Evolutionary conservation across 1,140 invertebrate genomes (phyloP).

Genomic region (Platorchestia sp.): DNA sequence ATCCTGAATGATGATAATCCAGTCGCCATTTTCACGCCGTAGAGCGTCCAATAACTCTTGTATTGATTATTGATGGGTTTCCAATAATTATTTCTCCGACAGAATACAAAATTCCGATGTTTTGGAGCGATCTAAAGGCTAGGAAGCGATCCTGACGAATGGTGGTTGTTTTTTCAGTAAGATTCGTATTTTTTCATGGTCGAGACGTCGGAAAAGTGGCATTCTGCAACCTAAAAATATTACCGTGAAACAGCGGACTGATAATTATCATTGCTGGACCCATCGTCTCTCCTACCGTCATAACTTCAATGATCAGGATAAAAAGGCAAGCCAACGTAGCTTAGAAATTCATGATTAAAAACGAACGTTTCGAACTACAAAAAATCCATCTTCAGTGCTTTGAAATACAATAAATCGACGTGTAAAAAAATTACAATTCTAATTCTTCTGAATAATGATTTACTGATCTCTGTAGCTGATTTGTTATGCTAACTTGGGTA

Average conservation of each 20-base stretch:
- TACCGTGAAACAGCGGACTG: neutral
- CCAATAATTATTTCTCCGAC: neutral
- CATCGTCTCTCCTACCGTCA: neutral
- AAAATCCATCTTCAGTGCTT: too few relatives aligned
- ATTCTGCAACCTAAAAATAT: neutral
- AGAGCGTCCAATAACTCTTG: neutral
- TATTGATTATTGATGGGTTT: neutral
- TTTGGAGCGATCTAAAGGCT: neutral
- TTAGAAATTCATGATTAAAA: too few relatives aligned
- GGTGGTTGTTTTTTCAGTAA: neutral
- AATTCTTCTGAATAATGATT: too few relatives aligned
- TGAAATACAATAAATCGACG: too few relatives aligned
- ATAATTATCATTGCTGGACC: neutral
- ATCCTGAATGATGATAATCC: neutral
- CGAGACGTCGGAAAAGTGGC: neutral
- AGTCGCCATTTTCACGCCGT: neutral
- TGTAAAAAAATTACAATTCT: too few relatives aligned
- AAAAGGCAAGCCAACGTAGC: too few relatives aligned
- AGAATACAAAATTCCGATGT: slow-evolving; percentile 1
- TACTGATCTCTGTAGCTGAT: too few relatives aligned
- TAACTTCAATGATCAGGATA: too few relatives aligned
- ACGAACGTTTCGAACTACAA: too few relatives aligned
- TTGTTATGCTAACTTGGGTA: too few relatives aligned
- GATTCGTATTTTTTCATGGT: neutral
- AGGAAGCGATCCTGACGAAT: neutral